phyloP scores from a whole-genome alignment of 2,888 invertebrate genomes.

The Drosophila mayaguana region DNA sequence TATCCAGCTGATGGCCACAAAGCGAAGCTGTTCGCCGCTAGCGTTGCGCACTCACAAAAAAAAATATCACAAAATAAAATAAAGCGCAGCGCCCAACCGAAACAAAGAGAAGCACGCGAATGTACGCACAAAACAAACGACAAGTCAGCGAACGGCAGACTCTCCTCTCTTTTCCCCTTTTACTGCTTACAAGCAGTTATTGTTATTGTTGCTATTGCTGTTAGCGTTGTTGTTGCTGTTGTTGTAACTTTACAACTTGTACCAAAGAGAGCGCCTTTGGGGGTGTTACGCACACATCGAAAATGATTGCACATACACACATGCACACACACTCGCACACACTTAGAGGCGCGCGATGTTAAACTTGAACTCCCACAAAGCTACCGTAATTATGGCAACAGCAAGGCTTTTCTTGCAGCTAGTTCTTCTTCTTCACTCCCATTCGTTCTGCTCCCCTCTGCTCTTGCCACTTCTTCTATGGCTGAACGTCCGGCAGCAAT shows the following conservation, averaged over 20 bases:
- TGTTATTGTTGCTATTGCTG: constrained; percentile 8
- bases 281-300: constrained; percentile 70
- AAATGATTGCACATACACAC: constrained; percentile 21
- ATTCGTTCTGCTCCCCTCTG: constrained; percentile 24
- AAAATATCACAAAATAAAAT: background rate
- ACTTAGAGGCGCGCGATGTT: constrained; percentile 45
- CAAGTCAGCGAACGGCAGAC: constrained; percentile 35
- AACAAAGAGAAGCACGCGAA: constrained; percentile 76
- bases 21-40: constrained; percentile 61
- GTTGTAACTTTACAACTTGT: constrained; percentile 44
- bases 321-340: constrained; percentile 16
- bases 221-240: constrained; percentile 2
- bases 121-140: constrained; percentile 70
- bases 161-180: constrained; percentile 7
- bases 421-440: constrained; percentile 46
- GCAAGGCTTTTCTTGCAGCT: constrained; percentile 56
- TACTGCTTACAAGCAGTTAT: constrained; percentile 11
- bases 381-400: constrained; percentile 70
- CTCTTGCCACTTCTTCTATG: constrained; percentile 33
- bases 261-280: constrained; percentile 63
- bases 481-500: constrained; percentile 52
- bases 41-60: constrained; percentile 46
- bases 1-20: constrained; percentile 81
- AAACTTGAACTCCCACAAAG: constrained; percentile 79
- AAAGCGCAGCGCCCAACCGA: constrained; percentile 47